phyloP scores from a whole-genome alignment of 2,797 vertebrate species.

The Bryconaethiops microstoma region DNA sequence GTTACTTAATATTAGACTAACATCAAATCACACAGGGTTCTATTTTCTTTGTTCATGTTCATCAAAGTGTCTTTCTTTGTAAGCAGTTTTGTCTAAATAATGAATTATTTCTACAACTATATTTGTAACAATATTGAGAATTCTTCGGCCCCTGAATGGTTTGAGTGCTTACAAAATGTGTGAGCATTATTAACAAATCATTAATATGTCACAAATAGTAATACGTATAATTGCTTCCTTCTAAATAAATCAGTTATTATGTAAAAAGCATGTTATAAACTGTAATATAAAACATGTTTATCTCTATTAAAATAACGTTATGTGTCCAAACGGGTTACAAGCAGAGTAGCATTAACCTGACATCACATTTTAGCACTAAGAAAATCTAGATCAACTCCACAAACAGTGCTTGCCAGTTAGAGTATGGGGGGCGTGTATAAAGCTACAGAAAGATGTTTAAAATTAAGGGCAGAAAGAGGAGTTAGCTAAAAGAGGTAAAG shows the following conservation, averaged over 20 bases:
- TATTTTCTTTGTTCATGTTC: conserved; percentile 1
- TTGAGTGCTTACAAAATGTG: not conserved
- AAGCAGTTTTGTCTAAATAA: not conserved
- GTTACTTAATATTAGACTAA: conserved; percentile 19
- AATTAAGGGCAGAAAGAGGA: not conserved
- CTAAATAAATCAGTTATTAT: no score
- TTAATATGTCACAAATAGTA: not conserved
- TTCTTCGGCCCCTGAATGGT: not conserved
- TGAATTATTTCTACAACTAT: not conserved
- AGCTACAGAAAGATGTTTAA: not conserved
- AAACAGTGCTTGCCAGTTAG: not conserved
- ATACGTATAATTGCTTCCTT: not conserved
- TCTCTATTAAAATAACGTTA: not conserved
- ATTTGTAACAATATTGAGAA: no score
- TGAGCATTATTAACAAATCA: not conserved
- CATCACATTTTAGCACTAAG: not conserved
- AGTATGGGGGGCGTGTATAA: not conserved
- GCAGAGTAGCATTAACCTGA: no score
- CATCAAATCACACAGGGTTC: conserved; percentile 2
- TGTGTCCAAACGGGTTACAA: no score
- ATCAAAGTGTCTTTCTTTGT: not conserved
- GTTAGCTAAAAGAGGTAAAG: not conserved
- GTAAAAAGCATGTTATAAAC: not conserved
- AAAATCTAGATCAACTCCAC: not conserved
- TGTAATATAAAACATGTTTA: no score